phyloP scores from a whole-genome alignment of 2,797 vertebrate genomes.

The Chrysocyon brachyurus region DNA sequence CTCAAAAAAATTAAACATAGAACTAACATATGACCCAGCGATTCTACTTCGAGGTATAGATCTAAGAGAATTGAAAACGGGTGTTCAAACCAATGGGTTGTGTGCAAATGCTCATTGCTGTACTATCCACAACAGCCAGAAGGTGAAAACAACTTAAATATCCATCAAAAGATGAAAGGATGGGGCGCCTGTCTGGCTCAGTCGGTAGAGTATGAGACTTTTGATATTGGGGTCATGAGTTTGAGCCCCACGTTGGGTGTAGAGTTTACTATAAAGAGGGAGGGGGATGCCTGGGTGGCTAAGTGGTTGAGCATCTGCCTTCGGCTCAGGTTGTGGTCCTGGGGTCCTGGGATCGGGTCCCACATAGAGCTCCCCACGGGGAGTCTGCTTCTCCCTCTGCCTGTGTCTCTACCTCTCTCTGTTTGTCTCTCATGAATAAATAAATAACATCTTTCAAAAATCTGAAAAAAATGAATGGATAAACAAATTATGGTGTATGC shows the following conservation, averaged over 20 bases:
- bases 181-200: background rate
- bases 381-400: too few relatives aligned
- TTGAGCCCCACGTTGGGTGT: background rate
- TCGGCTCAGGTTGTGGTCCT: too few relatives aligned
- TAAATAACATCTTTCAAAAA: too few relatives aligned
- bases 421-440: too few relatives aligned
- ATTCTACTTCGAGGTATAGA: background rate
- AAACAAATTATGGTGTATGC: background rate
- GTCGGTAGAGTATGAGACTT: background rate
- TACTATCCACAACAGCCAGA: background rate
- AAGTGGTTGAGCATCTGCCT: too few relatives aligned
- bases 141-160: conserved; percentile 23
- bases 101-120: background rate
- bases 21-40: background rate
- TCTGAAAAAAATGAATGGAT: background rate
- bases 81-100: background rate
- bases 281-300: too few relatives aligned
- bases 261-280: background rate
- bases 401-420: too few relatives aligned
- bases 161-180: background rate
- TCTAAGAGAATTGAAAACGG: background rate
- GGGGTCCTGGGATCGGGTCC: too few relatives aligned
- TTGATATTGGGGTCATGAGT: background rate
- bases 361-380: too few relatives aligned
- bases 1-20: background rate